Base-by-base conservation (phyloP, 2,113 vertebrate genomes). In the Plecturocebus donacophilus region DNA sequence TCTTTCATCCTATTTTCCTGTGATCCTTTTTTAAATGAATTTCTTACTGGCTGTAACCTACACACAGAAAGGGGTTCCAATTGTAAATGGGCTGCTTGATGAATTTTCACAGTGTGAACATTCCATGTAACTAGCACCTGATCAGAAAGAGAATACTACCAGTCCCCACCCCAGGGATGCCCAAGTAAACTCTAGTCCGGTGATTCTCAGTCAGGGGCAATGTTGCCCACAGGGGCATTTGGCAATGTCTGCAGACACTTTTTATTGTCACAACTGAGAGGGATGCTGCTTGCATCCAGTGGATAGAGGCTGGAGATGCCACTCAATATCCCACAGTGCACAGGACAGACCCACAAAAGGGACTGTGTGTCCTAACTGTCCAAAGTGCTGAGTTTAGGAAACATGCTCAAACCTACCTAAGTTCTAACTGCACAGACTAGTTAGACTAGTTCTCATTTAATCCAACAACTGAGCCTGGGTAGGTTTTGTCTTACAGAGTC, bases 301-400 rank as follows among this genome's bases (percentile, higher is more conserved):
- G 14, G 79, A 19, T 20, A 13, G 25, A 76, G 38, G 14, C 3
- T 32, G 2, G 21, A 21, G 52, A 8, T 0, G 3, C 38, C 25
- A 12, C 23, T 93, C 73, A 20, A 0, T 40, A 3, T 2, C 30
- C 40, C 0, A 0, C 20, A 1, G 0, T 3, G n/a, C 7, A 27
- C 14, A 13, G 58, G 17, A 3, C 17, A 32, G 47, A 40, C 75
- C 45, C 45, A 19, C 38, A 2, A 7, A 1, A 6, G 19, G 30
- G 16, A 21, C 4, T 2, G 0, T 8, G 35, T 17, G 0, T 21
- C 30, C 71, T 5, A 1, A 5, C 19, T 10, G 47, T 21, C 73
- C 16, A 30, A 16, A 8, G 73, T 2, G 56, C 20, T 0, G 1
- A n/a, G 61, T 30, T 6, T 25, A 27, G 56, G 70, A 32, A 49